phyloP scores from a whole-genome alignment of 1,140 invertebrate species.

The Zaprionus taronus region DNA sequence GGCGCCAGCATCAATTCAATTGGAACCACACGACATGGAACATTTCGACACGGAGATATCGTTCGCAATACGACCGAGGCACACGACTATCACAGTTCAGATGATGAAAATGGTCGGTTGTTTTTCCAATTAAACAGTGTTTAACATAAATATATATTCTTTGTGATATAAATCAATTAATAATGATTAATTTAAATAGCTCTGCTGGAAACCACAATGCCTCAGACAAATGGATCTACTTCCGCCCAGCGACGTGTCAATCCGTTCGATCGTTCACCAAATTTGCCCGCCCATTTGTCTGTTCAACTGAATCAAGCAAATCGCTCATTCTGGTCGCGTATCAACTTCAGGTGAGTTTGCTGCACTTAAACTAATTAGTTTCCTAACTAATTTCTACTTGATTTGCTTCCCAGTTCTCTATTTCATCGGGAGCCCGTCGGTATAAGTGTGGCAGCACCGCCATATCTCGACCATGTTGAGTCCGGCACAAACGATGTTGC shows the following conservation, averaged over 20 bases:
- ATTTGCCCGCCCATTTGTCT: slow-evolving; percentile 70
- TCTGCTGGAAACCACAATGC: slow-evolving; percentile 42
- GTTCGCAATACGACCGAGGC: slow-evolving; percentile 35
- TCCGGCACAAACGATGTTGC: slow-evolving; percentile 40
- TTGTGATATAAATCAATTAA: not conserved
- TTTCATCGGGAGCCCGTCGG: slow-evolving; percentile 53
- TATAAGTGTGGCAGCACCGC: slow-evolving; percentile 74
- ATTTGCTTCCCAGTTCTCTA: slow-evolving; percentile 48
- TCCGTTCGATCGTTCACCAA: slow-evolving; percentile 79
- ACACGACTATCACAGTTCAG: slow-evolving; percentile 69
- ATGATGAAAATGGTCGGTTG: slow-evolving; percentile 74
- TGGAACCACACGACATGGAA: slow-evolving; percentile 68
- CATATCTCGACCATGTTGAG: slow-evolving; percentile 66
- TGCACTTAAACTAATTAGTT: not conserved
- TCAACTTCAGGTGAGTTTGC: slow-evolving; percentile 56
- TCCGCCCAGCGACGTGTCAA: slow-evolving; percentile 65
- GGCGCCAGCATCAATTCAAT: slow-evolving; percentile 34
- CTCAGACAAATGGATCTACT: slow-evolving; percentile 34
- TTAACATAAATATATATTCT: not conserved
- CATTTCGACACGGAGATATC: slow-evolving; percentile 61
- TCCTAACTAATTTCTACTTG: not conserved
- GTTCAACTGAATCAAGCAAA: slow-evolving; percentile 54
- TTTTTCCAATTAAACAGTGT: not conserved
- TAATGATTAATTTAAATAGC: slow-evolving; percentile 28
- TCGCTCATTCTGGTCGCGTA: slow-evolving; percentile 59